Percentiles rank a stretch among this genome's conserved stretches.
Evolutionary conservation across 2,797 vertebrate genomes (phyloP).

Genomic region (Furcifer pardalis): DNA sequence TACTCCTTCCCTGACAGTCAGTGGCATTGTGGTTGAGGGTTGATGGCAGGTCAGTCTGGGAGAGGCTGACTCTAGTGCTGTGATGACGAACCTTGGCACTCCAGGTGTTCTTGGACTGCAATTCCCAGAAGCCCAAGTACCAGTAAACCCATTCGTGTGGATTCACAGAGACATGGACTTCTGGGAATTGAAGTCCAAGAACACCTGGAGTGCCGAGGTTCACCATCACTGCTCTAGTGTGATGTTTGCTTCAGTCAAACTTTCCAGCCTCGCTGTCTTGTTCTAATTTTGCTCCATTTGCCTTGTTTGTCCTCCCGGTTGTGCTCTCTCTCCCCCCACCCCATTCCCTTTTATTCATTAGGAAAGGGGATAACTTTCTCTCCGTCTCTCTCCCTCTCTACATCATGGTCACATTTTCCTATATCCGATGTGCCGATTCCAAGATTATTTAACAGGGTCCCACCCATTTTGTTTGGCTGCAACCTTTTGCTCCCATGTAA

Average conservation of each 20-base stretch:
- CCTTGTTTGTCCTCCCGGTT: slow-evolving; percentile 63
- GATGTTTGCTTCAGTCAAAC: background rate
- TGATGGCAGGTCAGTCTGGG: too few relatives aligned
- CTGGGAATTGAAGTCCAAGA: too few relatives aligned
- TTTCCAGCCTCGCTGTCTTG: slow-evolving; percentile 22
- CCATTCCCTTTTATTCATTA: slow-evolving; percentile 1
- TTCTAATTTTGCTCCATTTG: slow-evolving; percentile 59
- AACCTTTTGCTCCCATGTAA: slow-evolving; percentile 76
- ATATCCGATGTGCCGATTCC: slow-evolving; percentile 79
- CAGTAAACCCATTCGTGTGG: too few relatives aligned
- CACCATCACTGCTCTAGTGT: background rate
- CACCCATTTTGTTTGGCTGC: slow-evolving; percentile 81
- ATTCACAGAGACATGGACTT: too few relatives aligned
- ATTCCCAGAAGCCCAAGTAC: too few relatives aligned
- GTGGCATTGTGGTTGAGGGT: too few relatives aligned
- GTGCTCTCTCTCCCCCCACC: background rate
- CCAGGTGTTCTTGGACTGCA: too few relatives aligned
- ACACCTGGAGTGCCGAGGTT: too few relatives aligned
- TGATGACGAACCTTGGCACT: too few relatives aligned
- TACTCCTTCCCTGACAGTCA: too few relatives aligned
- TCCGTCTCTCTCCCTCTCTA: slow-evolving; percentile 71
- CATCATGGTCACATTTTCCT: slow-evolving; percentile 78
- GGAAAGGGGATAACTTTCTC: slow-evolving; percentile 32
- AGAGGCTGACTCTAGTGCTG: background rate
- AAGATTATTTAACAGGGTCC: slow-evolving; percentile 78